Conservation (phyloP, 2,888 invertebrate species). For the Acheta domesticus region DNA sequence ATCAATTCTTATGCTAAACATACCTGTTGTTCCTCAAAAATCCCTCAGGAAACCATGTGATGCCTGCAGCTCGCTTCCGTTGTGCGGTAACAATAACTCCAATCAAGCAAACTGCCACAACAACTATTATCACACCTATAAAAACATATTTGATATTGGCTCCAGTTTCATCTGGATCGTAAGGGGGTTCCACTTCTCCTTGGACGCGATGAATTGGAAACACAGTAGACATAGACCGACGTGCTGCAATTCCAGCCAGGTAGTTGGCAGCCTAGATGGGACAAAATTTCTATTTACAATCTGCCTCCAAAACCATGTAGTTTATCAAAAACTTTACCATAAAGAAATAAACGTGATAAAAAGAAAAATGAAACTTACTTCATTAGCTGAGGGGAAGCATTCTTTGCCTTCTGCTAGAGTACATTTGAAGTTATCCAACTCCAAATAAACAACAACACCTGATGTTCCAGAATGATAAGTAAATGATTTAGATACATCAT, state of each 20-base stretch:
- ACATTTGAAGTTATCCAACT: slow-evolving; percentile 90
- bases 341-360: neutral
- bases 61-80: slow-evolving; percentile 77
- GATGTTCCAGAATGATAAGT: slow-evolving; percentile 61
- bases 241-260: slow-evolving; percentile 80
- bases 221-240: slow-evolving; percentile 68
- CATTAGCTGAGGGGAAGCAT: slow-evolving; percentile 80
- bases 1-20: slow-evolving; percentile 19
- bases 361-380: slow-evolving; percentile 44
- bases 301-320: neutral
- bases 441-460: slow-evolving; percentile 83
- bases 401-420: slow-evolving; percentile 60
- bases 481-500: slow-evolving; percentile 58
- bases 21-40: slow-evolving; percentile 66
- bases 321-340: neutral
- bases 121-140: slow-evolving; percentile 64
- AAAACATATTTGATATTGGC: slow-evolving; percentile 75
- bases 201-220: slow-evolving; percentile 79
- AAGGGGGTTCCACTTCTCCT: slow-evolving; percentile 50
- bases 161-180: slow-evolving; percentile 54
- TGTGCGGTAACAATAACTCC: slow-evolving; percentile 81
- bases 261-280: slow-evolving; percentile 71
- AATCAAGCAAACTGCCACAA: slow-evolving; percentile 68
- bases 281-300: slow-evolving; percentile 23
- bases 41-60: slow-evolving; percentile 97